phyloP scores from a whole-genome alignment of 2,888 invertebrate species.

The Epistrophella euchroma region DNA sequence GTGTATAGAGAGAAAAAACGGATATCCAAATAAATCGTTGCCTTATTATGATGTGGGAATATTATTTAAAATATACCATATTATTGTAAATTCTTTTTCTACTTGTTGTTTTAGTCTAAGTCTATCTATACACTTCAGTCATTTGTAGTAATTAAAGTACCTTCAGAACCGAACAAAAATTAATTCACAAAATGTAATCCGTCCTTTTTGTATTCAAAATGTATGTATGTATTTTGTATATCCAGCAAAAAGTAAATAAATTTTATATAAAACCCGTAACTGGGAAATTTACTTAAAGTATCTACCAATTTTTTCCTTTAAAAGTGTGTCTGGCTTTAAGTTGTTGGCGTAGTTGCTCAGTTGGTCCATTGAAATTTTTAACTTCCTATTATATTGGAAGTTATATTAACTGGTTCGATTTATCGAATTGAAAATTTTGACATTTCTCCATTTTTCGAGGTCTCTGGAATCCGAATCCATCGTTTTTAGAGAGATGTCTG shows the following conservation, averaged over 20 bases:
- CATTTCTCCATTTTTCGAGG: too few species aligned
- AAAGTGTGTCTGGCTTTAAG: too few species aligned
- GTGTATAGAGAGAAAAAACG: conserved; percentile 42
- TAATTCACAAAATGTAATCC: conserved; percentile 65
- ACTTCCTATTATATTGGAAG: too few species aligned
- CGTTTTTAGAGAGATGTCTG: too few species aligned
- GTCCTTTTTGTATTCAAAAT: conserved; percentile 70
- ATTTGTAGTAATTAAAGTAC: conserved; percentile 15
- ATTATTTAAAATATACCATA: conserved; percentile 47
- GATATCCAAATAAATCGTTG: conserved; percentile 9
- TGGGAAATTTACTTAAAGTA: neutral
- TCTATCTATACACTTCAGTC: conserved; percentile 27
- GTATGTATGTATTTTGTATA: conserved; percentile 3
- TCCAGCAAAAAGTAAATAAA: conserved; percentile 38
- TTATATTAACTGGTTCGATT: too few species aligned
- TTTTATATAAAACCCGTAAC: neutral
- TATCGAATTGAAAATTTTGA: too few species aligned
- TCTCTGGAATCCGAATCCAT: too few species aligned
- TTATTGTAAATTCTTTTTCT: conserved; percentile 1
- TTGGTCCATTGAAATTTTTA: too few species aligned
- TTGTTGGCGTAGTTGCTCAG: too few species aligned
- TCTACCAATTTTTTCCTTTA: neutral
- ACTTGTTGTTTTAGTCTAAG: conserved; percentile 26
- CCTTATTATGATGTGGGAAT: conserved; percentile 40
- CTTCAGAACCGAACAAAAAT: conserved; percentile 26